Conservation (phyloP, 2,888 invertebrate species). For the Rhagonycha fulva region DNA sequence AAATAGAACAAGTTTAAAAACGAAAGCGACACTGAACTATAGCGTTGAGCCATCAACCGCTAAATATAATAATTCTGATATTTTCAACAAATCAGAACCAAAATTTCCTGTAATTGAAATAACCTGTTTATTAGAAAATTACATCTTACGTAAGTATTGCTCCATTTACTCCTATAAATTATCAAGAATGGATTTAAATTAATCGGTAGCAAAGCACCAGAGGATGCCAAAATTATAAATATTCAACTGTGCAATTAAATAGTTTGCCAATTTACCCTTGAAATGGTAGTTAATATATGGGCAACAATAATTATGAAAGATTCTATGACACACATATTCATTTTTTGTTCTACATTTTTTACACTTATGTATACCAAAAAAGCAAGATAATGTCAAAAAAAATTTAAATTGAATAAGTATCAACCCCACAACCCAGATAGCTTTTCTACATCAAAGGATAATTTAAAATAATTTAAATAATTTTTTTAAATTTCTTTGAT, state of each 20-base stretch:
- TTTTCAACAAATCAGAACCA: not conserved
- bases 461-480: too few species aligned
- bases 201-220: not conserved
- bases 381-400: too few species aligned
- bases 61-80: not conserved
- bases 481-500: too few species aligned
- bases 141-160: not conserved
- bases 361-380: not conserved
- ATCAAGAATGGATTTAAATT: not conserved
- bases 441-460: too few species aligned
- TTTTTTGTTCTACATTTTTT: not conserved
- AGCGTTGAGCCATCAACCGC: not conserved
- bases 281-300: not conserved
- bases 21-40: not conserved
- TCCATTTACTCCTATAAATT: not conserved
- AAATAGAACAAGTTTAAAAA: not conserved
- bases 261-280: not conserved
- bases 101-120: not conserved
- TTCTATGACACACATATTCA: not conserved
- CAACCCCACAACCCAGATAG: too few species aligned
- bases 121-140: not conserved
- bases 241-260: not conserved
- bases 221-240: not conserved
- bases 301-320: not conserved
- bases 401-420: too few species aligned